Evolutionary conservation across 1,140 invertebrate species (phyloP), one percentile per base, ranked within the genome.

Genomic region (Drosophila rufa): DNA sequence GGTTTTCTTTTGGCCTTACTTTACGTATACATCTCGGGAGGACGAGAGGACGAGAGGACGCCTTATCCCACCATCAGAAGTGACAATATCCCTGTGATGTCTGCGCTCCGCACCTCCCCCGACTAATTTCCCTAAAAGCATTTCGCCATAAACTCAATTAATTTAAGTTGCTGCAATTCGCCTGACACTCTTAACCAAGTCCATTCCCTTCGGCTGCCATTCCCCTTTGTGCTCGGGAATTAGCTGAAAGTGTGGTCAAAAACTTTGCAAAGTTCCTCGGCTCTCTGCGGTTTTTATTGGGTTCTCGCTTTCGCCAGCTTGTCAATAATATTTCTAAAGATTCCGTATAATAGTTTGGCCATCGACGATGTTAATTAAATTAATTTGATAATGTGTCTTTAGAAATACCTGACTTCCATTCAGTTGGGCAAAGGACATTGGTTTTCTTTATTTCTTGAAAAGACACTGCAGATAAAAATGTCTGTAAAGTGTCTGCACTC

Each of bases 61-160:
- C 22, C 67, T 74, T 79, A 89, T 87, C 80, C 71, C 65, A 61
- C 73, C 78, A 87, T 87, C 84, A 89, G 75, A 75, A 80, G 84
- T 87, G 84, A 87, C 84, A 89, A 90, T 87, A 69, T 89, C 61
- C 77, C 61, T 77, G 58, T 84, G 74, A 80, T 75, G 84, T 84
- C 67, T 59, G 73, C 70, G 50, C 27, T 61, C 45, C 60, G 50
- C 59, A 55, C 53, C 53, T 55, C 59, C 68, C 33, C 84, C 46
- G 69, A 79, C 85, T 89, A 89, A 89, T 89, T 89, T 90, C 70
- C 78, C 85, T 89, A 89, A 89, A 89, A 89, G 84, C 84, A 89
- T 89, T 89, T 90, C 46, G 78, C 84, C 85, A 89, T 89, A 90
- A 89, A 89, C 85, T 89, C 85, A 89, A 89, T 89, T 89, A 89